phyloP scores from a whole-genome alignment of 2,888 invertebrate genomes.

The Acronicta aceris region DNA sequence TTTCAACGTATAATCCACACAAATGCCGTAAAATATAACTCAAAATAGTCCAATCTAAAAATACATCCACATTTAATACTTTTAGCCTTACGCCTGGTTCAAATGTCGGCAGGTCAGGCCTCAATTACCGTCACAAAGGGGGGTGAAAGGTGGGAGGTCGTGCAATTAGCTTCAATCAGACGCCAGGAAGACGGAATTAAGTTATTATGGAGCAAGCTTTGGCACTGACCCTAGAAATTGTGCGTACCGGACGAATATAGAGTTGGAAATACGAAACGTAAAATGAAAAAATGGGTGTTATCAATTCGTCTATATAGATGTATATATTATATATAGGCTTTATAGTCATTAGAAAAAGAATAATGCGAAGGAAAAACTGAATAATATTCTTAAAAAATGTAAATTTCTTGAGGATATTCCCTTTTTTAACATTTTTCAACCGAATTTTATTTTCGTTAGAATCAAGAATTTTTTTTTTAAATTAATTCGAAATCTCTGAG shows the following conservation, averaged over 20 bases:
- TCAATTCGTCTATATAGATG: too few relatives aligned
- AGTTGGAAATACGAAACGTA: neutral
- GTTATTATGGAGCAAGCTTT: slow-evolving; percentile 63
- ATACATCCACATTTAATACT: slow-evolving; percentile 46
- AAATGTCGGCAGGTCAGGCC: slow-evolving; percentile 67
- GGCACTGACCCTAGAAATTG: slow-evolving; percentile 55
- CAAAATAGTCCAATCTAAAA: slow-evolving; percentile 31
- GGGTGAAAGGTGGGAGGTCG: slow-evolving; percentile 72
- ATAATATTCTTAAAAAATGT: too few relatives aligned
- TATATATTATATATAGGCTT: too few relatives aligned
- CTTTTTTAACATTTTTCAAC: too few relatives aligned
- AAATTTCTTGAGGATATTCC: too few relatives aligned
- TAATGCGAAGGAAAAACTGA: too few relatives aligned
- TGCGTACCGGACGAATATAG: slow-evolving; percentile 6
- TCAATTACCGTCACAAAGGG: slow-evolving; percentile 67
- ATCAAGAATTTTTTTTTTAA: too few relatives aligned
- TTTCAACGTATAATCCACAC: neutral
- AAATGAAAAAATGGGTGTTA: too few relatives aligned
- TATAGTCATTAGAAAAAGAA: too few relatives aligned
- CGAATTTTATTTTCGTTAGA: too few relatives aligned
- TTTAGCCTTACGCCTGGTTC: slow-evolving; percentile 59
- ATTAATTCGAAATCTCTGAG: too few relatives aligned
- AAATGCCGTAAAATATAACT: slow-evolving; percentile 17
- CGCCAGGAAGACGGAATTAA: slow-evolving; percentile 77
- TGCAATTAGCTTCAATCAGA: slow-evolving; percentile 80